Evolutionary conservation across 2,113 vertebrate genomes (phyloP), one percentile per base, ranked within the genome.

Genomic region (Anser cygnoides): DNA sequence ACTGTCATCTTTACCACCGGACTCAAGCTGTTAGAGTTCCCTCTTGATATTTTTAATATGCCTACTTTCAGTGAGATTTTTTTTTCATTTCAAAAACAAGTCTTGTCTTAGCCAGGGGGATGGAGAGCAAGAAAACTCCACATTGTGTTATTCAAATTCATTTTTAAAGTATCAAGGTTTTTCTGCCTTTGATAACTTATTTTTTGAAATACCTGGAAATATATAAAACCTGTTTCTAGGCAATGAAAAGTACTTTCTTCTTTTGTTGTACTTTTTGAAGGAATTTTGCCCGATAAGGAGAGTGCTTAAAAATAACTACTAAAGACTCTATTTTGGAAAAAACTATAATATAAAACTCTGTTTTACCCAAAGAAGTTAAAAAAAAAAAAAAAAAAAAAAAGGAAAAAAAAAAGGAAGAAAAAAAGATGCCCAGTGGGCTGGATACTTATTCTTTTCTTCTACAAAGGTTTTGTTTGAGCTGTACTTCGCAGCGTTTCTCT

Each of bases 151-250:
- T 87, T 92, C 52, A 92, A 58, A 95, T 94, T 79, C 5, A 67
- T 76, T 95, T 94, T 87, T 79, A 44, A 92, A 77, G 67, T 90
- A 74, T 92, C 89, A 89, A 92, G 86, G 83, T 77, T 90, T 93
- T 89, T 84, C 66, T 92, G 81, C 52, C 89, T 95, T 96, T 95
- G 74, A 33, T 89, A 92, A 89, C 54, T 66, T 84, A 75, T 75
- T 91, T 52, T 95, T 96, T 95, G 10, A 92, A 93, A 84, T 82
- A 95, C 39, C 84, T 89, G 37, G 8, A 84, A 92, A 44, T 89
- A 81, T 19, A 84, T 21, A 86, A 93, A 84, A 76, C 61, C 62
- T 76, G 52, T 75, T 92, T 39, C 83, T 91, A 93, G 86, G 91
- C 81, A 87, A 68, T 93, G 81, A 82, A 90, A 93, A 91, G 82